Conservation (phyloP, 2,113 vertebrate genomes). For the Lepisosteus oculatus region DNA sequence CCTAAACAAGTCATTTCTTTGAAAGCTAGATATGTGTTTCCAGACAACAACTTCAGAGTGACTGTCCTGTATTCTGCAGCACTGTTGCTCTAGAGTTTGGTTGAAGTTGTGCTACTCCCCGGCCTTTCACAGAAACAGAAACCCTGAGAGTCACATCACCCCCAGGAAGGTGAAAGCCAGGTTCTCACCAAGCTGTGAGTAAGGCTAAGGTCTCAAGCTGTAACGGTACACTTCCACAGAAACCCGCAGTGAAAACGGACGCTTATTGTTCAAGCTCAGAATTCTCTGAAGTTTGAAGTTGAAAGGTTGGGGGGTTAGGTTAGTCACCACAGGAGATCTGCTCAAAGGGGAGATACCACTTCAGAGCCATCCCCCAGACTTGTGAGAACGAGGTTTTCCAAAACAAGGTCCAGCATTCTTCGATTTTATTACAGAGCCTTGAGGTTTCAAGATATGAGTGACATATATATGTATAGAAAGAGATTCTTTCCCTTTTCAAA, state of each 20-base stretch:
- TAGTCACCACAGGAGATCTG: neutral
- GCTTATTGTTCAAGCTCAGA: neutral
- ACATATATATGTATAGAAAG: conserved; percentile 27
- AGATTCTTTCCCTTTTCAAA: neutral
- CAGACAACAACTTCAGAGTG: too few relatives aligned
- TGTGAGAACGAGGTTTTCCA: neutral
- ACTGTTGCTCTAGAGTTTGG: too few relatives aligned
- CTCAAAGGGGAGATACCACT: neutral
- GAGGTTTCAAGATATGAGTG: conserved; percentile 23
- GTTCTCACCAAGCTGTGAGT: too few relatives aligned
- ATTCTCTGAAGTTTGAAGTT: neutral
- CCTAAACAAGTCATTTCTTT: too few relatives aligned
- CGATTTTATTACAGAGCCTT: conserved; percentile 18
- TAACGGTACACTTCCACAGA: neutral
- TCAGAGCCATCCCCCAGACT: neutral
- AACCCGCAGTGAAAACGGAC: neutral
- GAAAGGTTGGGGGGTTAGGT: neutral
- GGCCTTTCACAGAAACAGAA: too few relatives aligned
- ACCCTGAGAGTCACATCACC: too few relatives aligned
- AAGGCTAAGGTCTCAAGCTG: neutral
- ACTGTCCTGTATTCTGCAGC: too few relatives aligned
- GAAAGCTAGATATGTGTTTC: too few relatives aligned
- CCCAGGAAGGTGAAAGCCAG: too few relatives aligned
- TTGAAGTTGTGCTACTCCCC: too few relatives aligned
- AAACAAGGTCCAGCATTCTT: neutral